Evolutionary conservation across 1,140 invertebrate species (phyloP), one percentile per base, ranked within the genome.

Genomic region (Sminthurides bifidus): DNA sequence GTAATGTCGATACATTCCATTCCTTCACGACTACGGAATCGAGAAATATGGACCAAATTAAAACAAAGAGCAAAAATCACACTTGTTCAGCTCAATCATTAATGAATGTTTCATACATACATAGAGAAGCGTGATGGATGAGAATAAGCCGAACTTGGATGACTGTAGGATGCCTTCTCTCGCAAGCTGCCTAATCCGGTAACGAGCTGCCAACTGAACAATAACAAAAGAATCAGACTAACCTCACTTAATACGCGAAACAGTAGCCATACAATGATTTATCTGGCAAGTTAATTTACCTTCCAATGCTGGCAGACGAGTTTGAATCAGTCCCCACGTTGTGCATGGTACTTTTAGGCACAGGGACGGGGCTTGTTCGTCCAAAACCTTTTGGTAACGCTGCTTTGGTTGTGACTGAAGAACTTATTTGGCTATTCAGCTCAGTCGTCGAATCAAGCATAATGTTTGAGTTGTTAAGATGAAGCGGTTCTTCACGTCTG

Each of bases 191-290:
- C 80, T 12, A 79, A 79, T 27, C 78, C 80, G 10, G 79, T 78
- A 45, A 82, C 78, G 66, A 82, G 74, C 65, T 83, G 80, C 81
- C 81, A 83, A 61, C 80, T 82, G 52, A 54, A 62, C 56, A 65
- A 50, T 21, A 56, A 60, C 41, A 26, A 53, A 37, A 30, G 56
- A 26, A 58, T 52, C 15, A 40, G 49, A 51, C 26, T 4, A 8
- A 3, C 44, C 1, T 46, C 26, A 33, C 23, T 45, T 12, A 45
- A 15, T 30, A 3, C 17, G 30, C 21, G 21, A 48, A 48, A 27
- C 23, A 24, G 30, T 24, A 48, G 10, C 45, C 23, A 19, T 12
- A 17, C 38, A 8, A 52, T 49, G 8, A 44, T 1, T n/a, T 26
- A n/a, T 21, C 19, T n/a, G 26, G n/a, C n/a, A n/a, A n/a, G n/a